phyloP scores from a whole-genome alignment of 2,888 invertebrate species.

The Opisthograptis luteolata region DNA sequence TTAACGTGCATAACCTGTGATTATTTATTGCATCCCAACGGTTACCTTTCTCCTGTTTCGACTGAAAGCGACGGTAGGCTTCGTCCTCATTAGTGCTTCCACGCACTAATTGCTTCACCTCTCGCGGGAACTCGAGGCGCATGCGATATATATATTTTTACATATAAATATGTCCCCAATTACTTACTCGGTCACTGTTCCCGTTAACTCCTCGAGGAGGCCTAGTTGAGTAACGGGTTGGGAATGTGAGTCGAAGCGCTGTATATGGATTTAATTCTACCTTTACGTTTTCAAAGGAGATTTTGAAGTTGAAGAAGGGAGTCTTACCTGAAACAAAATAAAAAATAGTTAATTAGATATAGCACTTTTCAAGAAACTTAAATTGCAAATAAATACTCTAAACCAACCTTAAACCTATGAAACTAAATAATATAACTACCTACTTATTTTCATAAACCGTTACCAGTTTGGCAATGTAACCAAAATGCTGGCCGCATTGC shows the following conservation, averaged over 20 bases:
- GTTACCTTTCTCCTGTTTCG: too few species aligned
- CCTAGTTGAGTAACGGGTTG: constrained; percentile 10
- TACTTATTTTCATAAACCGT: too few species aligned
- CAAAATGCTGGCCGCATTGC: too few species aligned
- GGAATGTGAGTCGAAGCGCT: constrained; percentile 6
- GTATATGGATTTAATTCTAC: too few species aligned
- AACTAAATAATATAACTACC: too few species aligned
- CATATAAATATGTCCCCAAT: constrained; percentile 25
- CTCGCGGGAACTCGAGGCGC: constrained; percentile 37
- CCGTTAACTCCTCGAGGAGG: constrained; percentile 12
- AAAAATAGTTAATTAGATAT: too few species aligned
- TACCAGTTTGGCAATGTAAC: too few species aligned
- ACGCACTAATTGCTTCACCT: constrained; percentile 57
- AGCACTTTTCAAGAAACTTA: too few species aligned
- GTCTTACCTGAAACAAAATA: constrained; percentile 35
- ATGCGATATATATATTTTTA: constrained; percentile 31
- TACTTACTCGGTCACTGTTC: constrained; percentile 1
- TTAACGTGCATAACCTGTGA: too few species aligned
- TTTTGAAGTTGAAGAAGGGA: not conserved
- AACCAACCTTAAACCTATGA: too few species aligned
- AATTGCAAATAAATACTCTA: too few species aligned
- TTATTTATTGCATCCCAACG: too few species aligned
- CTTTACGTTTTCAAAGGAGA: not conserved
- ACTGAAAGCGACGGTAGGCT: constrained; percentile 1
- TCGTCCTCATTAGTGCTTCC: constrained; percentile 53